A percentile compares a stretch with the other conserved stretches of the same genome.
Conservation (phyloP, 2,797 vertebrate genomes). For the Morelia viridis region DNA sequence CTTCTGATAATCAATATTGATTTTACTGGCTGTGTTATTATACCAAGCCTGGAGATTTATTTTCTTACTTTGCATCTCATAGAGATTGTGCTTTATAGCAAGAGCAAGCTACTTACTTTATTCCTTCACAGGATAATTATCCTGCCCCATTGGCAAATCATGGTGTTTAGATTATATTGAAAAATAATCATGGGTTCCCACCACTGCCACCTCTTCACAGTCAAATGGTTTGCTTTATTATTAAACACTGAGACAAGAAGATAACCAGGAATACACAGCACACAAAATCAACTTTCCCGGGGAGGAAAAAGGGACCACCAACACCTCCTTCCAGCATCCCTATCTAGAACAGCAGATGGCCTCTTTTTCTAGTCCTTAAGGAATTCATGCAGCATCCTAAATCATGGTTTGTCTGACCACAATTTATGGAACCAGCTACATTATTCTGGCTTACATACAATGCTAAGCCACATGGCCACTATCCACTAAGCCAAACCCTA, state of each 20-base stretch:
- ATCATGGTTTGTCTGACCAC: neutral
- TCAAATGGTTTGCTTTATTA: slow-evolving; percentile 49
- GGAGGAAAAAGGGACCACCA: neutral
- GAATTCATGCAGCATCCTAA: neutral
- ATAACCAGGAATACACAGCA: neutral
- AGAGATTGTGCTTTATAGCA: slow-evolving; percentile 42
- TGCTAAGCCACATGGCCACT: neutral
- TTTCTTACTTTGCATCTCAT: slow-evolving; percentile 27
- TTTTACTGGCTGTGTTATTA: slow-evolving; percentile 64
- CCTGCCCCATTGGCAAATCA: slow-evolving; percentile 36
- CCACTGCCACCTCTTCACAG: slow-evolving; percentile 29
- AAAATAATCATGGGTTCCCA: slow-evolving; percentile 62
- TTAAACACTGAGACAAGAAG: slow-evolving; percentile 1
- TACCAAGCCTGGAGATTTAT: slow-evolving; percentile 66
- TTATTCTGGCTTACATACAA: neutral
- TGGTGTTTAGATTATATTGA: slow-evolving; percentile 32
- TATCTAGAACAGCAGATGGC: neutral
- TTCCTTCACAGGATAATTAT: slow-evolving; percentile 56
- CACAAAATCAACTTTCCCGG: neutral
- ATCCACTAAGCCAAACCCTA: neutral
- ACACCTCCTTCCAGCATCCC: neutral
- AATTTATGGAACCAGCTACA: neutral
- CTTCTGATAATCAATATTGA: slow-evolving; percentile 74
- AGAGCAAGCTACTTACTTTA: slow-evolving; percentile 36
- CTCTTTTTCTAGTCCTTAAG: neutral